These are phyloP conservation scores for Tigriopus japonicus DNA, from an alignment of 1,140 invertebrate species.

Conservation along the genomic window DNA sequence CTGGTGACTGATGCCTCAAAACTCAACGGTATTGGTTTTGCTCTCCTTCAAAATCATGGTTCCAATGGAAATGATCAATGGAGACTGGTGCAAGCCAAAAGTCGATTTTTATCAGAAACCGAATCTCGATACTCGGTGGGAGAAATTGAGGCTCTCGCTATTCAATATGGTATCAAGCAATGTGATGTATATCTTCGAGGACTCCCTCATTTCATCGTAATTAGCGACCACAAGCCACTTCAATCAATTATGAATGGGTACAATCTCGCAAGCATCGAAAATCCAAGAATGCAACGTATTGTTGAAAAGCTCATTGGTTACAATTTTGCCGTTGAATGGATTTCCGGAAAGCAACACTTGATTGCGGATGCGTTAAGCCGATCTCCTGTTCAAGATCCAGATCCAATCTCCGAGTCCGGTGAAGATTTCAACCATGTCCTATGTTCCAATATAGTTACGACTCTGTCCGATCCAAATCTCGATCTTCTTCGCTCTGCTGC, in stretches of 20 bases:
- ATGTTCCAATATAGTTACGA: not conserved
- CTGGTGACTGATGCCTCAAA: slow-evolving; percentile 4
- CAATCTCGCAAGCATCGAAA: slow-evolving; percentile 19
- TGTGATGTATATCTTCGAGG: slow-evolving; percentile 18
- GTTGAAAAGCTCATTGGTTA: not conserved
- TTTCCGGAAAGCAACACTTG: not conserved
- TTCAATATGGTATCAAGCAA: slow-evolving; percentile 18
- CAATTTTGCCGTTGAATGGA: not conserved
- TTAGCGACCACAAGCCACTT: slow-evolving; percentile 24
- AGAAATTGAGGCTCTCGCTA: slow-evolving; percentile 19
- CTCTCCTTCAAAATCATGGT: slow-evolving; percentile 13
- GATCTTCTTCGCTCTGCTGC: not conserved
- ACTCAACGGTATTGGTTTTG: slow-evolving; percentile 9
- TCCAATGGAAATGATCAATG: not conserved
- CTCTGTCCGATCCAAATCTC: not conserved
- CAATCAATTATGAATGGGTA: slow-evolving; percentile 19
- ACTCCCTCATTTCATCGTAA: slow-evolving; percentile 17
- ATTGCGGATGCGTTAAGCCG: not conserved
- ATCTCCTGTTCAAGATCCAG: not conserved
- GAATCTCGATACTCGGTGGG: slow-evolving; percentile 17
- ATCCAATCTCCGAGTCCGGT: not conserved
- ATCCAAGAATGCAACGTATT: slow-evolving; percentile 12
- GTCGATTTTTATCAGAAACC: slow-evolving; percentile 15
- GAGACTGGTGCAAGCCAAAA: not conserved
- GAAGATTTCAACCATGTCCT: not conserved